Evolutionary conservation across 2,888 invertebrate genomes (phyloP), one percentile per base, ranked within the genome.

Genomic region (Agrochola lota): DNA sequence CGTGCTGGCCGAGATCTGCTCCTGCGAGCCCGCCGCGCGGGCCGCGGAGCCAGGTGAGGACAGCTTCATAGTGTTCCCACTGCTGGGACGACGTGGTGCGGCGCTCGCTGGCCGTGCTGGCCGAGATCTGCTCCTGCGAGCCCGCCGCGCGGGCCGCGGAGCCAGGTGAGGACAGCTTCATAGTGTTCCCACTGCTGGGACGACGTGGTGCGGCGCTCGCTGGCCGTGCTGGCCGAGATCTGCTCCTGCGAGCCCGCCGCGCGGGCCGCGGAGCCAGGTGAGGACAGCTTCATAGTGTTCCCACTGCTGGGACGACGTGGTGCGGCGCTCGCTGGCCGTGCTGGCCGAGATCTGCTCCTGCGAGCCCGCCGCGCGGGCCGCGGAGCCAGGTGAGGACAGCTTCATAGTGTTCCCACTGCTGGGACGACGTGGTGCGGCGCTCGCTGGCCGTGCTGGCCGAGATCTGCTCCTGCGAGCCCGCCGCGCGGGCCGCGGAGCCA

Each of bases 101-200:
- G 55, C 55, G 55, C 55, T 55, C 52, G 93, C 97, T 99, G 74
- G 99, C 99, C 90, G 99, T 99, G 73, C 97, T 99, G 84, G 98
- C 99, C 2, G 98, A 98, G 97, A 97, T 98, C 85, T 96, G 97
- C 93, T 94, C 95, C 60, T 93, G 94, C 89, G 55, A 60, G 64
- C 64, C 64, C 30, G 55, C 55, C 55, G 23, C 55, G 55, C n/a
- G 55, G 23, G 55, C 23, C n/a, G 23, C 55, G n/a, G n/a, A 55
- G n/a, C 55, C 23, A 23, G 55, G 55, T 55, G 55, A 55, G 55
- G 55, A n/a, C 55, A 55, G 55, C n/a, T 55, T 55, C 11, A 55
- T 55, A 55, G 55, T n/a, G 55, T 23, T 55, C n/a, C 23, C 55
- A 9, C 55, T n/a, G 55, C 55, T 55, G n/a, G 55, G 23, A 55